Percentiles rank a stretch among this genome's conserved stretches.
phyloP scores from a whole-genome alignment of 2,888 invertebrate genomes.

The Agriotes lineatus region DNA sequence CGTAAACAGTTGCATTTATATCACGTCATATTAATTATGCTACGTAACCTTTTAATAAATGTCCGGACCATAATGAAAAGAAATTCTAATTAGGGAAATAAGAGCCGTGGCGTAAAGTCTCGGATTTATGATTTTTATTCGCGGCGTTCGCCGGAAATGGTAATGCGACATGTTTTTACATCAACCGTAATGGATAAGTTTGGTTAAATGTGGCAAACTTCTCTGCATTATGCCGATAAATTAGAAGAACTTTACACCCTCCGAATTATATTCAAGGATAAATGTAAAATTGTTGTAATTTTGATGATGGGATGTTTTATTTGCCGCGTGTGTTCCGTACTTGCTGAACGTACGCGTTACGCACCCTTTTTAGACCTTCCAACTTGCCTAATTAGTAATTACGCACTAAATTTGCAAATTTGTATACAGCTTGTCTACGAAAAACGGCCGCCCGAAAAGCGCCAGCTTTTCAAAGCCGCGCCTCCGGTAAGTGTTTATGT shows the following conservation, averaged over 20 bases:
- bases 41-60: constrained; percentile 56
- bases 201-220: constrained; percentile 52
- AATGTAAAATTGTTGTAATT: constrained; percentile 44
- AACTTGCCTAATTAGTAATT: constrained; percentile 36
- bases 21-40: constrained; percentile 54
- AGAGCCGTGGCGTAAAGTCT: constrained; percentile 49
- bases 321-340: constrained; percentile 34
- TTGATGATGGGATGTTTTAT: constrained; percentile 43
- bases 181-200: constrained; percentile 55
- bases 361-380: constrained; percentile 36
- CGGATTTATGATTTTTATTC: constrained; percentile 54
- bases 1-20: constrained; percentile 43
- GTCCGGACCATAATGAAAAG: constrained; percentile 55
- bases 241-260: constrained; percentile 49
- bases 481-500: constrained; percentile 28
- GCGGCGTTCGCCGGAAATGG: constrained; percentile 49
- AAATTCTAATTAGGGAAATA: constrained; percentile 55
- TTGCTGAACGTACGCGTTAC: constrained; percentile 22
- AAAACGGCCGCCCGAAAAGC: constrained; percentile 11
- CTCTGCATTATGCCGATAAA: constrained; percentile 53
- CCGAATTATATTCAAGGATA: constrained; percentile 43
- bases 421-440: constrained; percentile 16
- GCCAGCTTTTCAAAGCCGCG: not conserved
- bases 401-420: constrained; percentile 26
- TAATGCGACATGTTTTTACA: constrained; percentile 54